phyloP scores from a whole-genome alignment of 2,797 vertebrate genomes.

The Galago senegalensis region DNA sequence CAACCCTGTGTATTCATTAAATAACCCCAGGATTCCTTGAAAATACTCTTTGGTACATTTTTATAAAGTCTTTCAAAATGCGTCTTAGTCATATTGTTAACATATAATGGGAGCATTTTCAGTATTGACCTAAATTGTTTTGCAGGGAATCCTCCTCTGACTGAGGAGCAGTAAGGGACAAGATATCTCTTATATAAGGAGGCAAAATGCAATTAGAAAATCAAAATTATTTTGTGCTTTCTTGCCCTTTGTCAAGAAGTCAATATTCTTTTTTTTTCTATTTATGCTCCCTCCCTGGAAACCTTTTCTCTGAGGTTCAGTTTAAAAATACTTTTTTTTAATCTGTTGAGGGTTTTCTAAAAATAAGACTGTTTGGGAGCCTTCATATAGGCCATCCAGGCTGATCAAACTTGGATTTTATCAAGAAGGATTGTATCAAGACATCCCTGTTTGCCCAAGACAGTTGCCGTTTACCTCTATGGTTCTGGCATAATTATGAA shows the following conservation, averaged over 20 bases:
- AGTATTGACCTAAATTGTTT: conserved; percentile 10
- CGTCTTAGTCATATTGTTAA: not conserved
- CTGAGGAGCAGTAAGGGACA: not conserved
- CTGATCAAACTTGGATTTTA: conserved; percentile 24
- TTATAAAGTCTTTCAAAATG: not conserved
- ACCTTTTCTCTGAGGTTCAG: conserved; percentile 6
- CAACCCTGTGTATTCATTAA: not conserved
- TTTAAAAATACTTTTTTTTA: conserved; percentile 36
- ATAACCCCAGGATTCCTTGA: not conserved
- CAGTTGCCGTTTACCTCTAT: not conserved
- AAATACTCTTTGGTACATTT: not conserved
- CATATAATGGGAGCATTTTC: not conserved
- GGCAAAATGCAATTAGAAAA: conserved; percentile 49
- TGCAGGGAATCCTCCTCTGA: not conserved
- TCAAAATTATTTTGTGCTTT: not conserved
- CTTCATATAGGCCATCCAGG: not conserved
- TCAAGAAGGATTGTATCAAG: not conserved
- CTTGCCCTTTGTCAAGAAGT: conserved; percentile 18
- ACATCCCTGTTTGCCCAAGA: not conserved
- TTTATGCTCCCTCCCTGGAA: conserved; percentile 24
- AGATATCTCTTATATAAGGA: not conserved
- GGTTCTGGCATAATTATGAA: not conserved
- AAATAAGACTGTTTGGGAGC: not conserved
- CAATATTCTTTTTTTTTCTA: conserved; percentile 34
- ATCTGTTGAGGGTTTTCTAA: not conserved